Evolutionary conservation across 2,113 vertebrate species (phyloP), one percentile per base, ranked within the genome.

Genomic region (Australoheros scitulus): DNA sequence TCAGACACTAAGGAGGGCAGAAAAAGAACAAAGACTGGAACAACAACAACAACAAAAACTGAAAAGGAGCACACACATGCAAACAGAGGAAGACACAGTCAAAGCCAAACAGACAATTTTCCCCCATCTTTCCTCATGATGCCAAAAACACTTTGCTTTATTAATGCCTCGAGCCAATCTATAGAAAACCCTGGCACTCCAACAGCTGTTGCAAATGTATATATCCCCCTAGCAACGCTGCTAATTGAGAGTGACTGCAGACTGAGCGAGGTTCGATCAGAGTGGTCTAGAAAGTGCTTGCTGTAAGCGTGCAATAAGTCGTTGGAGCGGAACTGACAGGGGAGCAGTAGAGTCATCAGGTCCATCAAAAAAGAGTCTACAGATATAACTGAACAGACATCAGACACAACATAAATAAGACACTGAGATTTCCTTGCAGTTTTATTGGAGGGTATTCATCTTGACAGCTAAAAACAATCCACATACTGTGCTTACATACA

Each of bases 201-300:
- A 80, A 81, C 92, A 94, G 91, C 90, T 93, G 93, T 90, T 91
- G 85, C 72, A 79, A 88, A 90, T 79, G 86, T 85, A 86, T 91
- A 86, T 86, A 90, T 92, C 84, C 61, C 85, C 84, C 83, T 89
- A 85, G 90, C 91, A 92, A 90, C 82, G 32, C 43, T n/a, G 78
- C 80, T 92, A 92, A 94, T 92, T 93, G 88, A 89, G 87, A 92
- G 89, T 32, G 88, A 87, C 80, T 89, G 88, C 87, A 90, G 88
- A 88, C 80, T 64, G 85, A 87, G 87, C 59, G 26, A 61, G 83
- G 79, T 90, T 84, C 89, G 90, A 90, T 89, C 83, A 72, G 83
- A 82, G 52, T 50, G 81, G 88, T 90, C 85, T 18, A 24, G 79
- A 26, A 82, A 77, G 70, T 57, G 83, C 85, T 80, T 15, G 20